A percentile compares a stretch with the other conserved stretches of the same genome.
phyloP scores from a whole-genome alignment of 1,140 invertebrate species.

The Anastrepha ludens region DNA sequence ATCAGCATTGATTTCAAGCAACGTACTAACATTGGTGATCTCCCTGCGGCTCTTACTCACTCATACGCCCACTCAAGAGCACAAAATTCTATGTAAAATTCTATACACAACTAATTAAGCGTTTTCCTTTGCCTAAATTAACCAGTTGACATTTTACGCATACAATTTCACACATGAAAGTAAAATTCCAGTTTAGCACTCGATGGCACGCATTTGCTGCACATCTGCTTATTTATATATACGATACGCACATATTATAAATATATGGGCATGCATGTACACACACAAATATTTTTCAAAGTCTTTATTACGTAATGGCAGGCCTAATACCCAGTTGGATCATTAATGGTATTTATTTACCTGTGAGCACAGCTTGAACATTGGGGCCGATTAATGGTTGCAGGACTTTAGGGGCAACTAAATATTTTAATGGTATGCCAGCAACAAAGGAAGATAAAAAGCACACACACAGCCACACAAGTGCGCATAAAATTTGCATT shows the following conservation, averaged over 20 bases:
- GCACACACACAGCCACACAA: neutral
- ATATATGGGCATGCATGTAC: neutral
- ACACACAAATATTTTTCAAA: conserved; percentile 50
- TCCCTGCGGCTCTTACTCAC: no score
- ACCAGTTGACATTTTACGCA: conserved; percentile 49
- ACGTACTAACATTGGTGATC: no score
- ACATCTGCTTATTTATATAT: neutral
- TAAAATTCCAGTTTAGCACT: conserved; percentile 35
- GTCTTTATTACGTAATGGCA: neutral
- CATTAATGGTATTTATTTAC: conserved; percentile 46
- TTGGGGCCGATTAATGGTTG: conserved; percentile 41
- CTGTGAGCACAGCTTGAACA: conserved; percentile 27
- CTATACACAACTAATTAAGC: conserved; percentile 34
- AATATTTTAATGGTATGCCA: conserved; percentile 39
- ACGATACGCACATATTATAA: neutral
- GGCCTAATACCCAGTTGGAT: conserved; percentile 21
- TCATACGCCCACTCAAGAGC: neutral
- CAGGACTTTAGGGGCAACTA: conserved; percentile 43
- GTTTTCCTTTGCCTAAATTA: conserved; percentile 34
- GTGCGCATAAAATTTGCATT: neutral
- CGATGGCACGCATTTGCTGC: conserved; percentile 1
- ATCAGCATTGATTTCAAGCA: neutral
- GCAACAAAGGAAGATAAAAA: neutral
- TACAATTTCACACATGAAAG: conserved; percentile 49
- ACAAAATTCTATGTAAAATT: neutral